Conservation (phyloP, 2,113 vertebrate genomes). For the Cygnus buccinator region DNA sequence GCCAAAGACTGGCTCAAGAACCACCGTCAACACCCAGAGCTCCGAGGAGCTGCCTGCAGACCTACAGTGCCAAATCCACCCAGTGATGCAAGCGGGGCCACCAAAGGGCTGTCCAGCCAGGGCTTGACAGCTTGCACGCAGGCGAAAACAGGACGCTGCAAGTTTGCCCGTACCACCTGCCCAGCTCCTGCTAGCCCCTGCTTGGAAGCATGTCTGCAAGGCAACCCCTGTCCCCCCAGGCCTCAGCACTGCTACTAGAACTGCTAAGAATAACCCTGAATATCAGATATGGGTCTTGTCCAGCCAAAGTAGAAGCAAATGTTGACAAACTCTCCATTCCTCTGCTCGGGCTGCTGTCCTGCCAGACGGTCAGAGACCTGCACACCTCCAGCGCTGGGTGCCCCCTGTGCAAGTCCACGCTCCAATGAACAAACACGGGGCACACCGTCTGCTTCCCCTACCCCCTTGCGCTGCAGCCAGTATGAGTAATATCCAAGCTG, state of each 20-base stretch:
- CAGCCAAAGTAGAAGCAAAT: background rate
- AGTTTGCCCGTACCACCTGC: background rate
- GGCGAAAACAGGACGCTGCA: background rate
- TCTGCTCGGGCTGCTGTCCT: background rate
- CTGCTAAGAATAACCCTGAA: background rate
- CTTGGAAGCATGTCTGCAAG: background rate
- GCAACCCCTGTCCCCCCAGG: background rate
- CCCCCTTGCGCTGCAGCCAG: constrained; percentile 67
- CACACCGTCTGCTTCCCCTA: background rate
- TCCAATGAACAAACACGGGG: constrained; percentile 22
- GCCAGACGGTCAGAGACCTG: background rate
- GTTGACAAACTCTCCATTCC: background rate
- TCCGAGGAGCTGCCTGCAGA: background rate
- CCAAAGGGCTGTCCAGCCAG: background rate
- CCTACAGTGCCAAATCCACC: background rate
- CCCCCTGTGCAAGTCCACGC: background rate
- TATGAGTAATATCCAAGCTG: constrained; percentile 76
- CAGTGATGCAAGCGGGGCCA: fast-evolving
- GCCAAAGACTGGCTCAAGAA: background rate
- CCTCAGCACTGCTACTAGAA: background rate
- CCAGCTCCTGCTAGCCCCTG: background rate
- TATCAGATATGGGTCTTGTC: background rate
- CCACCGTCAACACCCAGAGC: background rate
- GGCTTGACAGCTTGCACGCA: background rate
- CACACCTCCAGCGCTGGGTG: constrained; percentile 1